Conservation (phyloP, 2,888 invertebrate genomes). For the Parasteatoda lunata region DNA sequence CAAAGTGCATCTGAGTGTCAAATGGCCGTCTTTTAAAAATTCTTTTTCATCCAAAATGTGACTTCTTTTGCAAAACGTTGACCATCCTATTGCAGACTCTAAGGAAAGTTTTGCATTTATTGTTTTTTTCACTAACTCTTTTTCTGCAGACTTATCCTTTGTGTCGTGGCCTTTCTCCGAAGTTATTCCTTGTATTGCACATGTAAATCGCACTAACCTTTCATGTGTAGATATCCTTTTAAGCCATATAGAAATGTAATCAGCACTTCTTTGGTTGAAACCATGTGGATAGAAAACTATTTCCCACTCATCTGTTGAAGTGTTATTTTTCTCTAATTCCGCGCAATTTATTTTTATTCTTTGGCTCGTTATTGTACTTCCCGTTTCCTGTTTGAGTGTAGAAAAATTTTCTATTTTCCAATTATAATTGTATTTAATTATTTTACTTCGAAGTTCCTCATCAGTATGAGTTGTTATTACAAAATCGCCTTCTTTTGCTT, state of each 20-base stretch:
- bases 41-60: background rate
- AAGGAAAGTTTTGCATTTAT: background rate
- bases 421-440: background rate
- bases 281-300: background rate
- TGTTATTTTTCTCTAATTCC: background rate
- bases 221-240: background rate
- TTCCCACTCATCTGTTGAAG: background rate
- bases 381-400: background rate
- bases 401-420: background rate
- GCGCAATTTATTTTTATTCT: background rate
- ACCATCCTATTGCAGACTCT: background rate
- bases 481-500: background rate
- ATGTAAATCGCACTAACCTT: background rate
- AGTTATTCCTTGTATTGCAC: background rate
- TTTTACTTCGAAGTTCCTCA: background rate
- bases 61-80: background rate
- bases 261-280: background rate
- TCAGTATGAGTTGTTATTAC: background rate
- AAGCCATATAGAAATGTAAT: background rate
- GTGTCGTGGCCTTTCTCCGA: background rate
- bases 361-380: background rate
- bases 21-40: background rate
- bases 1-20: background rate
- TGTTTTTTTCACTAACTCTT: background rate
- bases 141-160: background rate